Conservation (phyloP, 2,113 vertebrate species). For the Stigmatopora nigra region DNA sequence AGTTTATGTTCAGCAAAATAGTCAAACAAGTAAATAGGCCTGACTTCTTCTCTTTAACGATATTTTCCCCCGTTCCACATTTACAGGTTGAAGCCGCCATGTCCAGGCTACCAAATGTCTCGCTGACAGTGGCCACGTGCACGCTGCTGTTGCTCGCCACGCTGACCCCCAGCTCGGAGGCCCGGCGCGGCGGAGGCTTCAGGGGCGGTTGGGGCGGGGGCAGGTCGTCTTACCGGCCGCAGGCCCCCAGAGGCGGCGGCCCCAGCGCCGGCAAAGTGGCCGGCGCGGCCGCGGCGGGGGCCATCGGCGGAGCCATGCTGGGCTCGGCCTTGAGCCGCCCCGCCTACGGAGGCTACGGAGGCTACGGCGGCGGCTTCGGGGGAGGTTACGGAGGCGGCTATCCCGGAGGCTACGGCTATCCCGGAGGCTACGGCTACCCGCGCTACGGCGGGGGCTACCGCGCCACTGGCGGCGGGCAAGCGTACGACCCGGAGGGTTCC, state of each 20-base stretch:
- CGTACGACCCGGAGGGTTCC: conserved; percentile 58
- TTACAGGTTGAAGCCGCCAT: conserved; percentile 26
- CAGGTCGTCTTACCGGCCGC: conserved; percentile 32
- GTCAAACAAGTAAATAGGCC: too few relatives aligned
- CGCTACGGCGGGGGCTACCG: conserved; percentile 25
- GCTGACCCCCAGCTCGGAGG: conserved; percentile 44
- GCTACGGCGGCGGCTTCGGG: conserved; percentile 31
- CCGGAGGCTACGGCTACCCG: conserved; percentile 30
- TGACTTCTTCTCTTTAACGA: too few relatives aligned
- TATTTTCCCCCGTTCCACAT: too few relatives aligned
- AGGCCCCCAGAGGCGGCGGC: conserved; percentile 45
- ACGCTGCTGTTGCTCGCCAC: conserved; percentile 50
- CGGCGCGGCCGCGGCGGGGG: conserved; percentile 68
- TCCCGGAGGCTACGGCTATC: too few relatives aligned
- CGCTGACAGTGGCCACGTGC: conserved; percentile 38
- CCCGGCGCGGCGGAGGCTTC: conserved; percentile 38
- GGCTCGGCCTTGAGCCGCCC: conserved; percentile 67
- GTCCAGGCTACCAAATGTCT: conserved; percentile 17
- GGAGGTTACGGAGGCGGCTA: conserved; percentile 37
- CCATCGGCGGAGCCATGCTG: conserved; percentile 62
- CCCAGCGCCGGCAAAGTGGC: conserved; percentile 63
- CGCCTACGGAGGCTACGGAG: conserved; percentile 45
- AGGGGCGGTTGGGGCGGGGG: conserved; percentile 34
- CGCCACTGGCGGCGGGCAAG: conserved; percentile 13
- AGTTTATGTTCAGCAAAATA: too few relatives aligned